Evolutionary conservation across 1,140 invertebrate species (phyloP), one percentile per base, ranked within the genome.

Genomic region (Tetramorium parvispinum): DNA sequence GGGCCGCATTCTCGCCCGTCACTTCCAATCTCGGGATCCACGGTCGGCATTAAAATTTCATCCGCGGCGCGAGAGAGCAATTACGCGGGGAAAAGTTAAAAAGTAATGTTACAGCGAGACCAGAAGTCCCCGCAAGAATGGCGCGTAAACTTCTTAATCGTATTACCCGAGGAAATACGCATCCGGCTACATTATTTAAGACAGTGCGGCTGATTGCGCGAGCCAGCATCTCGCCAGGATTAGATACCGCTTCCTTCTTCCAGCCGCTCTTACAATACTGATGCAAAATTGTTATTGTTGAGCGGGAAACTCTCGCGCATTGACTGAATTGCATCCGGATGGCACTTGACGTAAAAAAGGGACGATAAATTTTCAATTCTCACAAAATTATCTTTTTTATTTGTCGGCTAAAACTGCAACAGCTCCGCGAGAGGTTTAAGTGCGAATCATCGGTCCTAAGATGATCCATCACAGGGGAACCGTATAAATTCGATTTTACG

Each of bases 81-180:
- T 77, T 76, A 78, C 83, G 71, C 83, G 43, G 82, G 46, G 46
- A 85, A 85, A 78, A 85, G 82, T 85, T 85, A 85, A 85, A 85
- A 85, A 85, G 82, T 65, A 77, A 85, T 77, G 82, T 76, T 85
- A 85, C 55, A 63, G 21, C 55, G 73, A 32, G 73, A 78, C 73
- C 71, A 43, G 57, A 78, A 66, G 73, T 66, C 76, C 24, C 51
- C 63, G 63, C 51, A 70, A 79, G 85, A 86, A 86, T 81, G 51
- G 75, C 61, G 76, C 76, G 76, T 86, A 86, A 86, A 86, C 85
- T 86, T 86, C 76, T 86, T 86, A 86, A 86, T 86, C 85, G 77
- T 53, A 43, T 86, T 86, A 86, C 63, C 18, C 37, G 21, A 77
- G 37, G 43, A 46, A 65, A 79, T 81, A 66, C 75, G 85, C 63